A percentile compares a stretch with the other conserved stretches of the same genome.
These are phyloP conservation scores for Alosa sapidissima DNA, from an alignment of 2,797 vertebrate species.

Conservation along the genomic window DNA sequence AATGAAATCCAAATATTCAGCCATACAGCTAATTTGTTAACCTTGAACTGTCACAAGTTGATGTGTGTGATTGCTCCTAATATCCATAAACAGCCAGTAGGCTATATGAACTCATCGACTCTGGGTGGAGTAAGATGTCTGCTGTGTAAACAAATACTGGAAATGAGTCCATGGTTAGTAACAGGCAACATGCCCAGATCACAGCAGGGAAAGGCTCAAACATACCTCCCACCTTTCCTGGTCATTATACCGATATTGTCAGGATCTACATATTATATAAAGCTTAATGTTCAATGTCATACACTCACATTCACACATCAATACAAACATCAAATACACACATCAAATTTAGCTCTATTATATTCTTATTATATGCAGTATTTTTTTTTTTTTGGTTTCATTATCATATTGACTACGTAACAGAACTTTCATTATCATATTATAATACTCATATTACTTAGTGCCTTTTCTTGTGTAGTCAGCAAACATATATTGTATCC, in stretches of 20 bases:
- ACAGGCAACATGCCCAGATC: background rate
- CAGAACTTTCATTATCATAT: no score
- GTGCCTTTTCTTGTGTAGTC: no score
- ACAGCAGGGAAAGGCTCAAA: background rate
- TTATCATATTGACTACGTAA: no score
- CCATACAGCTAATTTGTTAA: background rate
- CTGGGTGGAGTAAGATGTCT: background rate
- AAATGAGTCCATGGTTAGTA: background rate
- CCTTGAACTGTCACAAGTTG: background rate
- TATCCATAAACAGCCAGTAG: background rate
- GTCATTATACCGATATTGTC: background rate
- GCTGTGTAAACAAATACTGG: background rate
- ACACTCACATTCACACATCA: no score
- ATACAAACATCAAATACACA: no score
- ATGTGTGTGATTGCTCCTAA: background rate
- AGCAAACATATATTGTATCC: background rate
- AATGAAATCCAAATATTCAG: background rate
- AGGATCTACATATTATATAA: background rate
- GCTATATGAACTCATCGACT: background rate
- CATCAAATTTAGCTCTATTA: no score
- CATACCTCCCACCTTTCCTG: background rate
- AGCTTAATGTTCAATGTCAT: no score
- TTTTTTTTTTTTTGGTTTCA: no score
- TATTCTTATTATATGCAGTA: no score
- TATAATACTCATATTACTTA: no score